Evolutionary conservation across 2,797 vertebrate species (phyloP).

Genomic region (Chaenodraco wilsoni): DNA sequence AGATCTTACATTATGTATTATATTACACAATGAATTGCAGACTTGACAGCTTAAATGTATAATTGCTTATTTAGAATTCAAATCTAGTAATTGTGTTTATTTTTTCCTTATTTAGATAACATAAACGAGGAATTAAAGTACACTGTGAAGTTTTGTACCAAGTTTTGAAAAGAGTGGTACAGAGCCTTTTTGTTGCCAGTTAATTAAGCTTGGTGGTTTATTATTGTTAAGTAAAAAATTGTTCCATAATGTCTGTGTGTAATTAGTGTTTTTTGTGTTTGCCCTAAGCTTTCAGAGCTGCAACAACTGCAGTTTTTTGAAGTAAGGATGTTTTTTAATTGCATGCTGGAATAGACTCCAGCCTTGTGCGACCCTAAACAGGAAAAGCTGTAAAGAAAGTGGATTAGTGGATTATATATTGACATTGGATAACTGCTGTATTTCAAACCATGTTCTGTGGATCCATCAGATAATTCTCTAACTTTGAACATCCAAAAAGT

Average conservation of each 20-base stretch:
- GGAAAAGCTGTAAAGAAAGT: neutral
- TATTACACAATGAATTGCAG: neutral
- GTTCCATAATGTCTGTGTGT: neutral
- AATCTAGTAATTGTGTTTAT: neutral
- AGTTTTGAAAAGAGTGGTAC: neutral
- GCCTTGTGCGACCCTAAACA: neutral
- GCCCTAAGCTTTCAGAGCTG: constrained; percentile 9
- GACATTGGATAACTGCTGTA: neutral
- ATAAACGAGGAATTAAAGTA: neutral
- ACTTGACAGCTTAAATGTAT: neutral
- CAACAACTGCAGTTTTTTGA: constrained; percentile 14
- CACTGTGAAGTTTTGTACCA: neutral
- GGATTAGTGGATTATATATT: neutral
- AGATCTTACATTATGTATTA: neutral
- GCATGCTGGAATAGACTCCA: neutral
- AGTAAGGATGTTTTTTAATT: constrained; percentile 12
- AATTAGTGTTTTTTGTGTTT: constrained; percentile 11
- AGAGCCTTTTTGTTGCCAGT: neutral
- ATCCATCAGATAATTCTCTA: constrained; percentile 11
- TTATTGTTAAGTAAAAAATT: constrained; percentile 27
- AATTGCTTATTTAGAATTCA: neutral
- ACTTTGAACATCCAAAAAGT: constrained; percentile 4
- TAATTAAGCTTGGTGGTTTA: constrained; percentile 27
- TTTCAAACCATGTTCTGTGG: neutral
- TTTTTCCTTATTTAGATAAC: neutral